A percentile compares a stretch with the other conserved stretches of the same genome.
Conservation (phyloP, 2,888 invertebrate genomes). For the Polyploca ridens region DNA sequence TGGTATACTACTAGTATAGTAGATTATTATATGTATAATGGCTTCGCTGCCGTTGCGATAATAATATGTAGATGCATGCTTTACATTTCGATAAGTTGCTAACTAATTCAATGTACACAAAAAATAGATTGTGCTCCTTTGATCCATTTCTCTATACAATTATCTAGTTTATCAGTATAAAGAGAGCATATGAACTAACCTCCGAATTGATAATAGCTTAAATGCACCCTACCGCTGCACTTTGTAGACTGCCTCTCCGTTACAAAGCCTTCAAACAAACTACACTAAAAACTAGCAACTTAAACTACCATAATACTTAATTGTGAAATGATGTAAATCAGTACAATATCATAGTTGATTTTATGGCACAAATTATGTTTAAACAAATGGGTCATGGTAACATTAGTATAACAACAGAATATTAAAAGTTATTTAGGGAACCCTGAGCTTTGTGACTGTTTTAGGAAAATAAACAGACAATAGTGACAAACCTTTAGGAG, state of each 20-base stretch:
- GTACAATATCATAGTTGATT: slow-evolving; percentile 16
- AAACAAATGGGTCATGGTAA: slow-evolving; percentile 12
- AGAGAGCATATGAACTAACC: slow-evolving; percentile 27
- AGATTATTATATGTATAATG: slow-evolving; percentile 16
- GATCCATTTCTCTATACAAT: slow-evolving; percentile 34
- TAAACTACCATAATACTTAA: slow-evolving; percentile 27
- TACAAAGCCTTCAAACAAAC: slow-evolving; percentile 9
- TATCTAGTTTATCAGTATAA: slow-evolving; percentile 17
- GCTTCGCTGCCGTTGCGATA: slow-evolving; percentile 30
- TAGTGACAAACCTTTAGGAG: neutral
- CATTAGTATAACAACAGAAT: slow-evolving; percentile 1
- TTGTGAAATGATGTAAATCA: slow-evolving; percentile 20
- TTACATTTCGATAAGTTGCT: slow-evolving; percentile 49
- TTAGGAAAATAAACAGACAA: neutral
- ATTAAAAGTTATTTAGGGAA: slow-evolving; percentile 12
- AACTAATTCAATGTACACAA: slow-evolving; percentile 54
- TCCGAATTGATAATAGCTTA: slow-evolving; percentile 11
- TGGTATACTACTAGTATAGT: slow-evolving; percentile 44
- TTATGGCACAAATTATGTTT: slow-evolving; percentile 11
- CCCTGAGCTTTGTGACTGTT: slow-evolving; percentile 9
- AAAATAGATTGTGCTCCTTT: slow-evolving; percentile 48
- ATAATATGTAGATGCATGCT: slow-evolving; percentile 30
- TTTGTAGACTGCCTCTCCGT: slow-evolving; percentile 7
- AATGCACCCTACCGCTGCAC: slow-evolving; percentile 6
- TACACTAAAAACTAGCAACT: slow-evolving; percentile 28